These are phyloP conservation scores for Leucozona laternaria DNA, from an alignment of 2,888 invertebrate genomes.

Conservation along the genomic window DNA sequence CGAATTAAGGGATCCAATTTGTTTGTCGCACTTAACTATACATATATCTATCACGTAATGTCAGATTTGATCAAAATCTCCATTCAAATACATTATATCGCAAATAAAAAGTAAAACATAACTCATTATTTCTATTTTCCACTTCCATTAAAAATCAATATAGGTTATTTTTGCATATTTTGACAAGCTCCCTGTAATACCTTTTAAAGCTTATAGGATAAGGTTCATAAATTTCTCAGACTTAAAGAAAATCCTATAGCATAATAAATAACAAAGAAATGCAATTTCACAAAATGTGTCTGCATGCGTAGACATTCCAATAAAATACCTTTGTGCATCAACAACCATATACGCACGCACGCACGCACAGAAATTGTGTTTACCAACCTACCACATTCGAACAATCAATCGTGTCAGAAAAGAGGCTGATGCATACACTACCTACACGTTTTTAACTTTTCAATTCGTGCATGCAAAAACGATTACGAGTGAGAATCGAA, in stretches of 20 bases:
- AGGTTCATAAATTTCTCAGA: background rate
- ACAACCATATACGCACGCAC: background rate
- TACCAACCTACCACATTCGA: conserved; percentile 34
- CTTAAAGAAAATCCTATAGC: background rate
- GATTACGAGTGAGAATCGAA: conserved; percentile 45
- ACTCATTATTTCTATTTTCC: too few species aligned
- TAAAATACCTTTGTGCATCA: conserved; percentile 31
- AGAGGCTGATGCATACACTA: background rate
- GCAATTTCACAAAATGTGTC: conserved; percentile 55
- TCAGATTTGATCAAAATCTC: too few species aligned
- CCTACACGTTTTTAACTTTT: conserved; percentile 41
- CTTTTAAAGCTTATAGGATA: background rate
- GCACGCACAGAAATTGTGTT: conserved; percentile 13
- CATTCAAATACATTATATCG: too few species aligned
- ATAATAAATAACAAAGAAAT: conserved; percentile 66
- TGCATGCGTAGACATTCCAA: conserved; percentile 32
- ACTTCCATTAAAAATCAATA: too few species aligned
- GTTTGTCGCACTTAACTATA: too few species aligned
- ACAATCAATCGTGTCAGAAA: conserved; percentile 57
- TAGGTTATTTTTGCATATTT: background rate
- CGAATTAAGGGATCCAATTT: too few species aligned
- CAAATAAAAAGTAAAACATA: too few species aligned
- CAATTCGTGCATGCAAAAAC: conserved; percentile 54
- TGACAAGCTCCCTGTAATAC: background rate
- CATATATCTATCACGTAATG: too few species aligned